Evolutionary conservation across 2,888 invertebrate genomes (phyloP).

Genomic region (Elgonia sp.): DNA sequence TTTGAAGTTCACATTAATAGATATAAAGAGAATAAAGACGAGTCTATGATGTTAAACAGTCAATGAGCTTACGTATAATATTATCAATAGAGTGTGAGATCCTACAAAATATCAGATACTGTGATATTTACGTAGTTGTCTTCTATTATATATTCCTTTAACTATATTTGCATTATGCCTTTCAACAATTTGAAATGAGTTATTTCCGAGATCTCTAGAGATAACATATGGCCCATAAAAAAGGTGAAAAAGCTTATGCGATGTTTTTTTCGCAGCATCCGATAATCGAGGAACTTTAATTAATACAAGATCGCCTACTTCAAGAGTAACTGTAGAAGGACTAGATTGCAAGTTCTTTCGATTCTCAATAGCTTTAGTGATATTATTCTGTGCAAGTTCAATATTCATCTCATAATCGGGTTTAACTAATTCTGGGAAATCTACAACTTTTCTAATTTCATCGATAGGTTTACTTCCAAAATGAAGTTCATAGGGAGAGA

Average conservation of each 20-base stretch:
- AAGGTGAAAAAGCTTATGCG: slow-evolving; percentile 26
- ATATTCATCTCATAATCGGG: background rate
- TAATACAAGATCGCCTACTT: background rate
- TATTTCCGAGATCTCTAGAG: too few relatives aligned
- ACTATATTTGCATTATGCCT: too few relatives aligned
- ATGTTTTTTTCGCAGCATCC: slow-evolving; percentile 8
- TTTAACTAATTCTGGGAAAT: background rate
- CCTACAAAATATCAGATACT: too few relatives aligned
- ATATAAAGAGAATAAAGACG: too few relatives aligned
- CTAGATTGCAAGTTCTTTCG: background rate
- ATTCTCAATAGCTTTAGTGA: background rate
- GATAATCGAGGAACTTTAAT: slow-evolving; percentile 19
- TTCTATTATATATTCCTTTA: too few relatives aligned
- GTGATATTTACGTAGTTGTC: too few relatives aligned
- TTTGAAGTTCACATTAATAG: too few relatives aligned
- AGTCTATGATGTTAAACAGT: too few relatives aligned
- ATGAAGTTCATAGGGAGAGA: slow-evolving; percentile 19
- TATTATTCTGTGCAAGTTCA: background rate
- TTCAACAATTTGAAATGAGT: too few relatives aligned
- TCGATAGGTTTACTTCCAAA: slow-evolving; percentile 25
- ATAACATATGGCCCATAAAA: background rate
- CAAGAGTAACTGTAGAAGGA: background rate
- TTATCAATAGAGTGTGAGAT: too few relatives aligned
- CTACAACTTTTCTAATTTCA: slow-evolving; percentile 4
- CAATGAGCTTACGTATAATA: too few relatives aligned